Evolutionary conservation across 2,888 invertebrate species (phyloP).

Genomic region (Melipona bicolor): DNA sequence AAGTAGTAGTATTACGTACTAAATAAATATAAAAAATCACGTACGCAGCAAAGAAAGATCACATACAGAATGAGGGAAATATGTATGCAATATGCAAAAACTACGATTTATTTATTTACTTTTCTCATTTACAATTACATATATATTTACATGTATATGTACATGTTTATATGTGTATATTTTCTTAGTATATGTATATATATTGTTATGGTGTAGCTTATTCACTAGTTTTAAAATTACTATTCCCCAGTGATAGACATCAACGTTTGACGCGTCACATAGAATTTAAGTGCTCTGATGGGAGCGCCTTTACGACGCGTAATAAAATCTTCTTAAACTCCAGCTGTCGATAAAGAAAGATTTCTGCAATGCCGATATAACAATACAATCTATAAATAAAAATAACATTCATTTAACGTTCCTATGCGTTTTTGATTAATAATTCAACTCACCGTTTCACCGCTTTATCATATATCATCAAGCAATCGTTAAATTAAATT

Average conservation of each 20-base stretch:
- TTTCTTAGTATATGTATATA: too few species aligned
- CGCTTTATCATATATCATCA: accelerated
- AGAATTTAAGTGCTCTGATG: neutral
- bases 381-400: constrained; percentile 12
- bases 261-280: too few species aligned
- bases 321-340: neutral
- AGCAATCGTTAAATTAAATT: neutral
- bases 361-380: neutral
- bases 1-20: neutral
- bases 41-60: neutral
- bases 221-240: neutral
- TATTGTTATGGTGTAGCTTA: too few species aligned
- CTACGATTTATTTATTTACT: too few species aligned
- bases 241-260: neutral
- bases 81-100: too few species aligned
- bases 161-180: too few species aligned
- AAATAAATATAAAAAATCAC: neutral
- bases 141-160: too few species aligned
- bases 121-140: too few species aligned
- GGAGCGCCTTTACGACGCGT: neutral
- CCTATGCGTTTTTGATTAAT: too few species aligned
- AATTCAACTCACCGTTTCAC: too few species aligned
- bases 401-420: neutral
- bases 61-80: too few species aligned
- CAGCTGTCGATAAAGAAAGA: neutral